Evolutionary conservation across 2,797 vertebrate species (phyloP).

Genomic region (Setipinna tenuifilis): DNA sequence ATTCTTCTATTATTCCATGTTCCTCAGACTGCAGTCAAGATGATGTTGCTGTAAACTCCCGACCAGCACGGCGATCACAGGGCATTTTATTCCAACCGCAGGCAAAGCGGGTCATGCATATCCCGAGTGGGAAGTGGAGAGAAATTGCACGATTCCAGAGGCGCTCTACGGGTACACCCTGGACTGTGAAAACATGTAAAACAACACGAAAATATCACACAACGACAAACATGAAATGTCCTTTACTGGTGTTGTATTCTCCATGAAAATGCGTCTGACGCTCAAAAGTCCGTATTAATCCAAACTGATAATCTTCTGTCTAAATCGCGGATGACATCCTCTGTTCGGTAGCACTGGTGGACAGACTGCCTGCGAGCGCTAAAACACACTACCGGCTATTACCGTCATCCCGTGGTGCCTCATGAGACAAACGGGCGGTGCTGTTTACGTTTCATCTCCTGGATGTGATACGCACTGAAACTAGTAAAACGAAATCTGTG

Average conservation of each 20-base stretch:
- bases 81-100: conserved; percentile 26
- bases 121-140: conserved; percentile 26
- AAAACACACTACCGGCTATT: conserved; percentile 27
- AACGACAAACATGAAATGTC: conserved; percentile 9
- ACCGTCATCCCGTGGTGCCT: conserved; percentile 19
- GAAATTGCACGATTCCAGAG: conserved; percentile 25
- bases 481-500: conserved; percentile 23
- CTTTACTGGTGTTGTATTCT: conserved; percentile 15
- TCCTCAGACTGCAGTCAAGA: conserved; percentile 44
- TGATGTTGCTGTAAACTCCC: conserved; percentile 29
- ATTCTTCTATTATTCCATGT: conserved; percentile 72
- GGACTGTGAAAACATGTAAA: conserved; percentile 16
- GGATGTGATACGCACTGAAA: conserved; percentile 19
- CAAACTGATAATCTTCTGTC: conserved; percentile 25
- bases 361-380: conserved; percentile 26
- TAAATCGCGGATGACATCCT: conserved; percentile 25
- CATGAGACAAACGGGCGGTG: conserved; percentile 24
- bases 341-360: conserved; percentile 14
- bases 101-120: conserved; percentile 23
- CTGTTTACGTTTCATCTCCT: conserved; percentile 24
- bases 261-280: conserved; percentile 33
- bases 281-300: conserved; percentile 34
- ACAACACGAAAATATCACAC: conserved; percentile 23
- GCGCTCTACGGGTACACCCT: conserved; percentile 24
- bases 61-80: conserved; percentile 19